Evolutionary conservation across 2,797 vertebrate genomes (phyloP).

Genomic region (Phalloptychus januarius): DNA sequence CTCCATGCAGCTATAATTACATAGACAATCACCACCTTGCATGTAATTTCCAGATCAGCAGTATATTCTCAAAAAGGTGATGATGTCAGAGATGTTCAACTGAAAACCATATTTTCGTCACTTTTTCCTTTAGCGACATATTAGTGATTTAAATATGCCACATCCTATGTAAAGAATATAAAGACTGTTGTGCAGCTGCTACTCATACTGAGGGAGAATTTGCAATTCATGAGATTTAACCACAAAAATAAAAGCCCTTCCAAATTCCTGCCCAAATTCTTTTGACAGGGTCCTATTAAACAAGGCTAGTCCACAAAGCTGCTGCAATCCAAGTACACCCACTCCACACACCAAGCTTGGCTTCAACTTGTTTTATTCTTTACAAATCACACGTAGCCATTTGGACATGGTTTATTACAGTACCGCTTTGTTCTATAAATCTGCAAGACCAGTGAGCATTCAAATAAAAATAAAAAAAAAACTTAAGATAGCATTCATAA

Average conservation of each 20-base stretch:
- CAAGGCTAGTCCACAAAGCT: slow-evolving; percentile 14
- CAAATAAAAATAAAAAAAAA: neutral
- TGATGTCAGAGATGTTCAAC: neutral
- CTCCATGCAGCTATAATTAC: neutral
- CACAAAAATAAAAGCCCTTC: slow-evolving; percentile 38
- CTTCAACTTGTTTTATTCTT: slow-evolving; percentile 39
- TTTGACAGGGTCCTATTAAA: slow-evolving; percentile 13
- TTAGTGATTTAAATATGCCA: neutral
- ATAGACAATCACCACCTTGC: neutral
- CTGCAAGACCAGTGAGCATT: neutral
- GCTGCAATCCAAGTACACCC: slow-evolving; percentile 27
- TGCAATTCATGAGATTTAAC: slow-evolving; percentile 57
- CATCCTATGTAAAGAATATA: neutral
- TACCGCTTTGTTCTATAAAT: neutral
- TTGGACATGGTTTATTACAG: neutral
- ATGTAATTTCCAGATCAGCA: neutral
- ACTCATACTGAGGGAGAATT: slow-evolving; percentile 46
- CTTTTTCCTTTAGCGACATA: neutral
- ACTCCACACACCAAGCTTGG: slow-evolving; percentile 54
- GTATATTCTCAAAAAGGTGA: neutral
- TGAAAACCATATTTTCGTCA: neutral
- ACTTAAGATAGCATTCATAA: slow-evolving; percentile 5
- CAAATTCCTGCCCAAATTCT: slow-evolving; percentile 22
- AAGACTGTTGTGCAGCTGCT: slow-evolving; percentile 43
- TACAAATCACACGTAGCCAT: neutral